A percentile compares a stretch with the other conserved stretches of the same genome.
phyloP scores from a whole-genome alignment of 2,113 vertebrate species.

The Fukomys damarensis region DNA sequence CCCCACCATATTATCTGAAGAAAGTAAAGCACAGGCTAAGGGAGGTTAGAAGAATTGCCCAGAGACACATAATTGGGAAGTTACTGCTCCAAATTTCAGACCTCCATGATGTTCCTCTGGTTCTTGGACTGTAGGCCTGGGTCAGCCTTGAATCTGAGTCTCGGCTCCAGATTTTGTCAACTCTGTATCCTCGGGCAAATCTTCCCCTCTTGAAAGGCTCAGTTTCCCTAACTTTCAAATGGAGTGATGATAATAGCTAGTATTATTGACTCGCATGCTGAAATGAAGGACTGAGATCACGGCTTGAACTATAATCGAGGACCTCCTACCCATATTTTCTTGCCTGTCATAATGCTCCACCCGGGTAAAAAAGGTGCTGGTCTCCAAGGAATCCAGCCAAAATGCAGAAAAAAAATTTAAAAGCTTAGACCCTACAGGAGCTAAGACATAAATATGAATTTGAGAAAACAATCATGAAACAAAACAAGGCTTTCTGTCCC shows the following conservation, averaged over 20 bases:
- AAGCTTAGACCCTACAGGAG: background rate
- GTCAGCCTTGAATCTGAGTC: background rate
- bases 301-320: background rate
- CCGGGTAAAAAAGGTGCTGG: background rate
- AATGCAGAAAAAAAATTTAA: background rate
- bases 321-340: background rate
- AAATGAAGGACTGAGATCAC: background rate
- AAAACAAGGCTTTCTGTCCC: background rate
- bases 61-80: background rate
- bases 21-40: background rate
- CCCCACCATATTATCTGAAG: background rate
- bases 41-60: background rate
- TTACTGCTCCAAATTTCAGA: background rate
- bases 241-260: background rate
- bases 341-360: background rate
- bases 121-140: background rate
- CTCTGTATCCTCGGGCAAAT: background rate
- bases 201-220: background rate
- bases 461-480: background rate
- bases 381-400: background rate
- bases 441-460: background rate
- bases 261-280: background rate
- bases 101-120: background rate
- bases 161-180: background rate
- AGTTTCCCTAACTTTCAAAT: background rate